Evolutionary conservation across 2,797 vertebrate species (phyloP), one percentile per base, ranked within the genome.

Genomic region (Capromys pilorides): DNA sequence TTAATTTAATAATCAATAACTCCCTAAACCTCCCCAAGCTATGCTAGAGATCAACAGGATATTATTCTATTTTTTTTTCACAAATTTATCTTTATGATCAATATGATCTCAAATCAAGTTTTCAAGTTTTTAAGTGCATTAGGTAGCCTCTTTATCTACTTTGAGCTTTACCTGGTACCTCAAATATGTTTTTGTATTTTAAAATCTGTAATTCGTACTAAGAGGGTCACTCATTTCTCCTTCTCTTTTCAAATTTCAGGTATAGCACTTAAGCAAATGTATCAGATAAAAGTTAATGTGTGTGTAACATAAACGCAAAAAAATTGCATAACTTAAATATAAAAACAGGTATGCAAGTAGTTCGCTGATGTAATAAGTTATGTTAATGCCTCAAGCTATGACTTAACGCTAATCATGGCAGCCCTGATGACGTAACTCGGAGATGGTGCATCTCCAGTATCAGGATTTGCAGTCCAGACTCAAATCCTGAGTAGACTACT

Each of bases 161-260:
- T 59, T 92, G 67, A 86, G 86, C 16, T 78, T 83, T 59, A 89
- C 16, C 66, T 13, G 75, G 1, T 54, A 36, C 45, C 33, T 89
- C 54, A 90, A 86, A 73, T 83, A 28, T 80, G 16, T 6, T 85
- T 82, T 92, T 91, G 28, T 64, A 88, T 85, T 78, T 45, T 61
- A 14, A 90, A 92, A 82, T 3, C 0, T 86, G 3, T 36, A 54
- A n/a, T 84, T 75, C 41, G 11, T 75, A 45, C 8, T 62, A 41
- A 69, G 22, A 67, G n/a, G 69, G 82, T 33, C 2, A 73, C 61
- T 78, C 0, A 86, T 13, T 93, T 24, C 9, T 83, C 24, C 10
- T 93, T 19, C 7, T 83, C 19, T 79, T 86, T 61, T 28, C 84
- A 85, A 31, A 36, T 77, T 66, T 89, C n/a, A 92, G n/a, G 13